Evolutionary conservation across 2,113 vertebrate species (phyloP), one percentile per base, ranked within the genome.

Genomic region (Hippocampus guttulatus): DNA sequence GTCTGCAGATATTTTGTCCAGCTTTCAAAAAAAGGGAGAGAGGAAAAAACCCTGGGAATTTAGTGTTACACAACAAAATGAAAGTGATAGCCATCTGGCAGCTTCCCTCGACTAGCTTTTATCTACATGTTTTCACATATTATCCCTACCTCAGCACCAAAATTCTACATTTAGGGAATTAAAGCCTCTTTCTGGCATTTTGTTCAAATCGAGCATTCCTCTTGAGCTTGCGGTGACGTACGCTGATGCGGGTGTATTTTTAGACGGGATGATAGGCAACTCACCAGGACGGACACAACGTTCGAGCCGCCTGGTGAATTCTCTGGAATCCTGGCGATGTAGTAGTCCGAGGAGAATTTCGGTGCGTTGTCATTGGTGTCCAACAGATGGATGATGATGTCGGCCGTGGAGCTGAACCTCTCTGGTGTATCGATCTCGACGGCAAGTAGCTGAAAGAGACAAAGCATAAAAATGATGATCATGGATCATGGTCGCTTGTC

Each of bases 281-380:
- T 92, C 87, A 99, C 97, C 4, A 94, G 96, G 73, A 98, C 93
- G 61, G 95, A 92, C 58, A 96, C 92, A 30, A 98, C 94, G 0
- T 91, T 95, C 68, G 96, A 96, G 25, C 96, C 95, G 0, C 96
- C 97, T 0, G 95, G 96, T 10, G 95, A 95, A 65, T 99, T 96
- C 84, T 99, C 97, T 0, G 95, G 95, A 69, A 99, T 94, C 83
- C 95, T 92, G 84, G 96, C 94, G 3, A 97, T 90, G 87, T 98
- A 99, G 84, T 94, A 96, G 51, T 95, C 95, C 0, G 95, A 95
- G 23, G 95, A 94, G 82, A 99, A 99, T 81, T 92, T 94, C 0
- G 97, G 97, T 62, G 91, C 91, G 0, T 99, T 98, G 89, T 98
- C 97, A 0, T 99, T 98, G 75, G 95, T 96, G 71, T 99, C 97